These are phyloP conservation scores for Panulirus ornatus DNA, from an alignment of 1,140 invertebrate species.

Conservation along the genomic window DNA sequence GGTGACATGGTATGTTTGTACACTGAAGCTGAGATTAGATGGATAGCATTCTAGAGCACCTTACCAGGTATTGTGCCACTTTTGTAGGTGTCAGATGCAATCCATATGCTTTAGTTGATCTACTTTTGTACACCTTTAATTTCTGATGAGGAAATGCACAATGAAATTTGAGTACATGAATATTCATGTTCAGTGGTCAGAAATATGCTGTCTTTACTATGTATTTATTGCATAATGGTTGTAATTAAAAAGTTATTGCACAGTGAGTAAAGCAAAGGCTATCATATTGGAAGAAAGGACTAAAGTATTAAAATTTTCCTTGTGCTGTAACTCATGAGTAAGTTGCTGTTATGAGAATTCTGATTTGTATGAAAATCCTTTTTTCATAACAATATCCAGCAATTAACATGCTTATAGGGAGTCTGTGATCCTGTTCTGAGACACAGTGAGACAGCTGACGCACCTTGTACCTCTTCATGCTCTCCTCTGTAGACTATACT, in stretches of 20 bases:
- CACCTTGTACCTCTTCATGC: neutral
- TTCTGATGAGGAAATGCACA: neutral
- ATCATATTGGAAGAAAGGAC: too few relatives aligned
- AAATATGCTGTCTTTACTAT: too few relatives aligned
- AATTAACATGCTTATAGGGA: too few relatives aligned
- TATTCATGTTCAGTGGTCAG: too few relatives aligned
- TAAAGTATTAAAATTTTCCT: too few relatives aligned
- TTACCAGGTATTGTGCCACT: neutral
- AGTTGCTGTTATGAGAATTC: neutral
- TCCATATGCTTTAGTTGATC: neutral
- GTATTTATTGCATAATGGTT: too few relatives aligned
- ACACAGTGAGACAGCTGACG: constrained; percentile 16
- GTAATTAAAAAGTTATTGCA: too few relatives aligned
- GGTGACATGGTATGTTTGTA: neutral
- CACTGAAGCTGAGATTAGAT: neutral
- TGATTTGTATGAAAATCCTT: too few relatives aligned
- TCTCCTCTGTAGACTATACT: neutral
- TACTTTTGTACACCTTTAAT: neutral
- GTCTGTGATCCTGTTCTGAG: neutral
- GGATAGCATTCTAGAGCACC: neutral
- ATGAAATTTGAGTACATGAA: too few relatives aligned
- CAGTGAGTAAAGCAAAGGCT: too few relatives aligned
- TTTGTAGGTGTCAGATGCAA: neutral
- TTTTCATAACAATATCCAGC: too few relatives aligned
- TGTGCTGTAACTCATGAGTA: neutral